phyloP scores from a whole-genome alignment of 2,113 vertebrate species.

The Canis aureus region DNA sequence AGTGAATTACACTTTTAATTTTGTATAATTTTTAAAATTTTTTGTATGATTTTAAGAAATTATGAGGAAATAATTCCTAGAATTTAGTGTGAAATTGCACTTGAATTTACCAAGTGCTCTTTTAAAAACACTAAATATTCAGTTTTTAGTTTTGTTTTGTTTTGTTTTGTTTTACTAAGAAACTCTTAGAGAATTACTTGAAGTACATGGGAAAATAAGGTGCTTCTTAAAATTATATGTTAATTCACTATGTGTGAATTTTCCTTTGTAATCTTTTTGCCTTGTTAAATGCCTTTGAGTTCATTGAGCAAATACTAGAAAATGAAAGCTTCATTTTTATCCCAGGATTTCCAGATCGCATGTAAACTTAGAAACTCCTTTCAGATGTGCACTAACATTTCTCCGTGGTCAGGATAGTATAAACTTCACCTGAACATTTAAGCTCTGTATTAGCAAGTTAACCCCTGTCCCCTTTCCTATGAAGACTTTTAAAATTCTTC shows the following conservation, averaged over 20 bases:
- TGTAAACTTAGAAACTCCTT: slow-evolving; percentile 82
- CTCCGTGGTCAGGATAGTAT: slow-evolving; percentile 77
- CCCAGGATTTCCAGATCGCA: slow-evolving; percentile 82
- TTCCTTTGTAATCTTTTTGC: slow-evolving; percentile 75
- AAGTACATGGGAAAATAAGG: slow-evolving; percentile 15
- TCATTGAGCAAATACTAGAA: slow-evolving; percentile 80
- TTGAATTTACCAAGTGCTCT: background rate
- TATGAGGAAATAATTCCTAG: background rate
- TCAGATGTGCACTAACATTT: slow-evolving; percentile 83
- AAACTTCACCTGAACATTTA: slow-evolving; percentile 70
- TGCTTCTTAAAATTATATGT: slow-evolving; percentile 64
- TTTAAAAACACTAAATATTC: background rate
- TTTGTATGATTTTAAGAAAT: slow-evolving; percentile 34
- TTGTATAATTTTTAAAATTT: slow-evolving; percentile 23
- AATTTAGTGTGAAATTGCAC: slow-evolving; percentile 21
- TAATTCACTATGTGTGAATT: slow-evolving; percentile 48
- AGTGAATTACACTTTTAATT: background rate
- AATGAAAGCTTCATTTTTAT: slow-evolving; percentile 82
- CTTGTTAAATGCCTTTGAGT: slow-evolving; percentile 77
- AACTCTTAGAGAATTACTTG: slow-evolving; percentile 27
- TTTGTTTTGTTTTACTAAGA: slow-evolving; percentile 39
- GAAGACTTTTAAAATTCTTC: slow-evolving; percentile 75
- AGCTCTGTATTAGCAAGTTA: slow-evolving; percentile 44
- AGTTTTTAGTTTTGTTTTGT: slow-evolving; percentile 17
- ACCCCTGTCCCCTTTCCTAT: slow-evolving; percentile 53